These are phyloP conservation scores for Tenthredo livida DNA, from an alignment of 2,888 invertebrate genomes.

Conservation along the genomic window DNA sequence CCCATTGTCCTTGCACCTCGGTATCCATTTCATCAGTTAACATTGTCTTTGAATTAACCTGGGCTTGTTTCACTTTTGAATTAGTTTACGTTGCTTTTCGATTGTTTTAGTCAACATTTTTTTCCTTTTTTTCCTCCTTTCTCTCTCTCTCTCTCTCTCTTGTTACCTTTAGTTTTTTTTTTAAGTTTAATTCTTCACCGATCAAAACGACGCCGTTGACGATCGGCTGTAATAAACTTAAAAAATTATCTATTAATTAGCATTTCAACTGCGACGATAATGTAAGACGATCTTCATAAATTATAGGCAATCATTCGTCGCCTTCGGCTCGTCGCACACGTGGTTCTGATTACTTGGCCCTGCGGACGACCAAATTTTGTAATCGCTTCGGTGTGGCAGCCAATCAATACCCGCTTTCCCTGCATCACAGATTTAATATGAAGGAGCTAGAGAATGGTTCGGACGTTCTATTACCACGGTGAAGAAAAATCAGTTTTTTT, in stretches of 20 bases:
- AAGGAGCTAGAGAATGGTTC: constrained; percentile 16
- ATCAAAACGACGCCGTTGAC: background rate
- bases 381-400: constrained; percentile 34
- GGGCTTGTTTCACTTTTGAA: constrained; percentile 68
- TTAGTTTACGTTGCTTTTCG: constrained; percentile 17
- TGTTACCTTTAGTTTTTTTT: background rate
- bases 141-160: background rate
- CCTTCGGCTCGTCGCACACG: constrained; percentile 47
- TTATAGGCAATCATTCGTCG: constrained; percentile 48
- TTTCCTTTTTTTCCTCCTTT: background rate
- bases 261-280: constrained; percentile 38
- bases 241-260: constrained; percentile 35
- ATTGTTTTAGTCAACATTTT: background rate
- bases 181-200: background rate
- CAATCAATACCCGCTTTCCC: constrained; percentile 45
- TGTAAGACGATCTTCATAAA: constrained; percentile 42
- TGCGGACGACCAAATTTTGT: constrained; percentile 41
- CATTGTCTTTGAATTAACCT: constrained; percentile 70
- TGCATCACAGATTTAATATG: constrained; percentile 24
- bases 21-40: constrained; percentile 69
- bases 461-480: constrained; percentile 31
- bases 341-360: constrained; percentile 30
- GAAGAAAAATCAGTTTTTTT: constrained; percentile 36
- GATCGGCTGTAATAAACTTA: background rate
- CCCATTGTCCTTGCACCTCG: constrained; percentile 67